Conservation (phyloP, 2,797 vertebrate genomes). For the Propithecus perrieri region DNA sequence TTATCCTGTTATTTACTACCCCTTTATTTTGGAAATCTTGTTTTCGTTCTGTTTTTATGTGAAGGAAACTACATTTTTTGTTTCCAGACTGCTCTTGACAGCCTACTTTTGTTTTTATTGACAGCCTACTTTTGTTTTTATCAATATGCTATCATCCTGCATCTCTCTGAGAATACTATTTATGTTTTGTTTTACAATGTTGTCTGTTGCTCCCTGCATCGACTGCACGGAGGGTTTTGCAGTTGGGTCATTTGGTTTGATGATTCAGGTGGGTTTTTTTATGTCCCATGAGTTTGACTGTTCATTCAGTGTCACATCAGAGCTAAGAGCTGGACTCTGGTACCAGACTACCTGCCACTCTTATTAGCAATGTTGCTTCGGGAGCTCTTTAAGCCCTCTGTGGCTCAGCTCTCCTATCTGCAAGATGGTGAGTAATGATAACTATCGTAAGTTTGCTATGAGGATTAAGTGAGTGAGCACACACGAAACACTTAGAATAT, state of each 20-base stretch:
- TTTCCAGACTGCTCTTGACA: conserved; percentile 31
- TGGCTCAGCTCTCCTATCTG: not conserved
- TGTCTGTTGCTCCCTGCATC: not conserved
- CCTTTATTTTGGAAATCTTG: conserved; percentile 28
- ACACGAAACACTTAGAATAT: not conserved
- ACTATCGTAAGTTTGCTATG: not conserved
- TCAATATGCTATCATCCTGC: not conserved
- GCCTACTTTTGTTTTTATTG: not conserved
- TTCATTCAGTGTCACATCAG: not conserved
- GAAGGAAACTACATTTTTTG: not conserved
- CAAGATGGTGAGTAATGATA: not conserved
- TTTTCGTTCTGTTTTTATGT: conserved; percentile 39
- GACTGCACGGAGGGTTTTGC: not conserved
- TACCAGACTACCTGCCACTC: not conserved
- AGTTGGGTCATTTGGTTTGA: not conserved
- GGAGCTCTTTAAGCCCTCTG: not conserved
- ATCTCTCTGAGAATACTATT: not conserved
- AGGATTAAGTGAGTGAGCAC: not conserved
- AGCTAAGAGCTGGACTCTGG: not conserved
- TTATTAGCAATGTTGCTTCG: not conserved
- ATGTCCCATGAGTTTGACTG: not conserved
- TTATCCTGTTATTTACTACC: not conserved
- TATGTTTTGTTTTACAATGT: not conserved
- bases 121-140: conserved; percentile 43
- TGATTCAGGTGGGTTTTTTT: conserved; percentile 13